phyloP scores from a whole-genome alignment of 2,888 invertebrate genomes.

The Acanthosepion lycidas region DNA sequence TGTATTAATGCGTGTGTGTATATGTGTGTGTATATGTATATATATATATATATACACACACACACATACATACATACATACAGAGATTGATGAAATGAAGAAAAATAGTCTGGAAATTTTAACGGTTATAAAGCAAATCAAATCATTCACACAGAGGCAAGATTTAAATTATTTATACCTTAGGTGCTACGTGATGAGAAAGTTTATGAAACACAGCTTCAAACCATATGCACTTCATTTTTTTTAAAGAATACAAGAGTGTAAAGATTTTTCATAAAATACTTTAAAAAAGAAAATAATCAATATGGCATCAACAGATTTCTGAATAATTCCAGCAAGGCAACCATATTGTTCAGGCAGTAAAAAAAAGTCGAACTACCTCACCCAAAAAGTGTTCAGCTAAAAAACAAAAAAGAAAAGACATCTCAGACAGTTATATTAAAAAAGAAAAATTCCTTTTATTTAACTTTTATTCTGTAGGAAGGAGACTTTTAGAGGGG shows the following conservation, averaged over 20 bases:
- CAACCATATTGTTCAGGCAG: neutral
- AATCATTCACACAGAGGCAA: neutral
- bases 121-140: neutral
- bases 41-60: no score
- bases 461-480: no score
- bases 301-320: neutral
- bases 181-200: constrained; percentile 4
- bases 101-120: no score
- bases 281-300: neutral
- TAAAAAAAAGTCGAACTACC: neutral
- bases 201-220: neutral
- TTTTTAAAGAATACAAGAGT: neutral
- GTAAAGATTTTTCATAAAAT: no score
- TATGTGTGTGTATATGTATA: no score
- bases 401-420: neutral
- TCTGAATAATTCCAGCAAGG: neutral
- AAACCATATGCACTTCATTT: neutral
- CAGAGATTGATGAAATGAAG: no score
- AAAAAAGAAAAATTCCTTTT: no score
- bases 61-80: no score
- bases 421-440: neutral
- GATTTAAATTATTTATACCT: neutral
- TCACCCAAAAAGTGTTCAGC: neutral
- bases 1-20: no score
- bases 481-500: no score